Conservation (phyloP, 2,797 vertebrate species). For the Ceryle rudis region DNA sequence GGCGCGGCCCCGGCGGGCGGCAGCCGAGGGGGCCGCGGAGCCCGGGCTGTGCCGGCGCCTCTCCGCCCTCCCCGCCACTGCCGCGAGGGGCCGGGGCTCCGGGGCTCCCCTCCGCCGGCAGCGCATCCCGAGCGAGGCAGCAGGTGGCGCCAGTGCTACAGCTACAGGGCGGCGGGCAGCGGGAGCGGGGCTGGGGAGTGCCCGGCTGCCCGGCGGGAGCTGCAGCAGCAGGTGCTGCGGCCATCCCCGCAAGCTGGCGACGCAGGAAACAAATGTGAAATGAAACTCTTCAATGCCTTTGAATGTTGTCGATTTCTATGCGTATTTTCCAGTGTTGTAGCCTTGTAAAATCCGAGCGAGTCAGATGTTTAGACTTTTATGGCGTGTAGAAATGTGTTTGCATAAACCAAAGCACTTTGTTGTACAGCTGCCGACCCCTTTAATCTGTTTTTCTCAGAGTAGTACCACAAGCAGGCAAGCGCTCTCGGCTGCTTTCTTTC, state of each 20-base stretch:
- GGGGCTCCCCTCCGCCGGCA: no score
- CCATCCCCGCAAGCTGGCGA: not conserved
- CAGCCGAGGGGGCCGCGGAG: not conserved
- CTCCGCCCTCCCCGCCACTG: not conserved
- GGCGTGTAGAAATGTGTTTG: conserved; percentile 62
- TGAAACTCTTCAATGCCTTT: conserved; percentile 54
- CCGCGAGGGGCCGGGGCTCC: not conserved
- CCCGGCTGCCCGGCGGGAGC: not conserved
- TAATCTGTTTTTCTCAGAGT: conserved; percentile 33
- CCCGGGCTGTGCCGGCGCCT: no score
- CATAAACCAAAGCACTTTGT: conserved; percentile 46
- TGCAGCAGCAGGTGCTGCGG: conserved; percentile 69
- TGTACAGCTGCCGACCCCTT: conserved; percentile 60
- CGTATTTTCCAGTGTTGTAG: conserved; percentile 58
- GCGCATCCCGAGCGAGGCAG: not conserved
- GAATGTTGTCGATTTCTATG: conserved; percentile 33
- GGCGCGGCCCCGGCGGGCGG: not conserved
- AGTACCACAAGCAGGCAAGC: not conserved
- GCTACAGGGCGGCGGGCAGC: not conserved
- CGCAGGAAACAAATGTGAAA: conserved; percentile 46
- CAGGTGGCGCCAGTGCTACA: conserved; percentile 72
- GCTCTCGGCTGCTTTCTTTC: not conserved
- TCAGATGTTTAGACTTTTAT: conserved; percentile 76
- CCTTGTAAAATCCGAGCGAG: conserved; percentile 74
- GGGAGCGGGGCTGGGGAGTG: accelerated